phyloP scores from a whole-genome alignment of 2,888 invertebrate species.

The Psococerastis gibbosa region DNA sequence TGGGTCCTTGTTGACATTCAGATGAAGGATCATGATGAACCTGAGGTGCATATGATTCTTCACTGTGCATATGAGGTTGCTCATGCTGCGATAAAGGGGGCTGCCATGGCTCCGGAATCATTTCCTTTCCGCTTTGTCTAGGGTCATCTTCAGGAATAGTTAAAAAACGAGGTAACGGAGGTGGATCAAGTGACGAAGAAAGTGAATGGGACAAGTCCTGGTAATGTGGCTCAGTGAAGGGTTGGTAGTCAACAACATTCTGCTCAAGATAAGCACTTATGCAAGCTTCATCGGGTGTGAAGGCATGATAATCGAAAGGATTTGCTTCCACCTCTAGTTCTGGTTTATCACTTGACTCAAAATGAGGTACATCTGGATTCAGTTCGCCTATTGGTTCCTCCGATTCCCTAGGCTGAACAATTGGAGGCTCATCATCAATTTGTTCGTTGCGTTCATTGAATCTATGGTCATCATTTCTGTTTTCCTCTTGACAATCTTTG shows the following conservation, averaged over 20 bases:
- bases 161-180: constrained; percentile 1
- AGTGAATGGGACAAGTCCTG: not conserved
- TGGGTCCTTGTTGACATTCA: not conserved
- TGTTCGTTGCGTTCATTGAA: not conserved
- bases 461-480: not conserved
- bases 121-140: not conserved
- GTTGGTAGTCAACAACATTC: not conserved
- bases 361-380: not conserved
- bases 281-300: constrained; percentile 3
- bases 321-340: not conserved
- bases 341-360: too few relatives aligned
- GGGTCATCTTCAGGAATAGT: constrained; percentile 7
- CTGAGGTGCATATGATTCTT: not conserved
- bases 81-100: not conserved
- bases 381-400: not conserved
- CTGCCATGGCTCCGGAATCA: not conserved
- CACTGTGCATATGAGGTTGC: not conserved
- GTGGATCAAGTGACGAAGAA: not conserved
- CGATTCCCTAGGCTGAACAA: not conserved
- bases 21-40: not conserved
- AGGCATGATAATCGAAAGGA: not conserved
- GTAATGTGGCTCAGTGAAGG: constrained; percentile 1
- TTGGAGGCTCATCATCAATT: not conserved
- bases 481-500: not conserved
- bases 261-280: constrained; percentile 5